Evolutionary conservation across 2,888 invertebrate species (phyloP), one percentile per base, ranked within the genome.

Genomic region (Desoria tigrina): DNA sequence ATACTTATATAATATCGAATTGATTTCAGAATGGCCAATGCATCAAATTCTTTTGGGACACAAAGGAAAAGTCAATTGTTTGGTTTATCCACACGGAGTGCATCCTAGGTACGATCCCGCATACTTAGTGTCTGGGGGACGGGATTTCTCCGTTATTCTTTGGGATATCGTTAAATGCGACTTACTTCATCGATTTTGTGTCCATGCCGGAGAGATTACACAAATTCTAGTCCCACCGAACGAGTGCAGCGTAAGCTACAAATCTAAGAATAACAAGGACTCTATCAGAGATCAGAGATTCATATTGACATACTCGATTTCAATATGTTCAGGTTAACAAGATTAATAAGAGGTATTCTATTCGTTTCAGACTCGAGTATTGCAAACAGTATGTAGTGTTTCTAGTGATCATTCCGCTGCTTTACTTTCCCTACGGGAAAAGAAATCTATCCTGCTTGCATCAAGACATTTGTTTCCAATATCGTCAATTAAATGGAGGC

Each of bases 371-470:
- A 85, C 90, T 6, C 86, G 97, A 54, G 90, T 98, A 61, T 89
- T 94, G 78, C 92, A 95, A 77, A 95, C 95, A 77, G 88, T 98
- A 61, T 97, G 97, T 80, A 92, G 96, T 2, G 95, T 99, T 2
- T 97, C 97, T 0, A 93, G 92, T 0, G 99, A 99, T 79, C 97
- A 99, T 83, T 96, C 97, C 24, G 97, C 98, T 0, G 94, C 97
- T 0, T 84, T 99, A 63, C 83, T 99, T 1, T 95, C 95, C 79
- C 81, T 96, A 26, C 86, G 90, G 24, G 98, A 99, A 80, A 87
- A 93, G 61, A 96, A 96, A 79, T 95, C 97, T 80, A 90, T 97
- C 27, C 90, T 98, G 61, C 83, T 99, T 42, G 98, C 98, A 0
- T 90, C 90, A 0, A 86, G 94, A 21, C 99, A 99, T 81, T 84